Conservation (phyloP, 2,797 vertebrate genomes). For the Knipowitschia caucasica region DNA sequence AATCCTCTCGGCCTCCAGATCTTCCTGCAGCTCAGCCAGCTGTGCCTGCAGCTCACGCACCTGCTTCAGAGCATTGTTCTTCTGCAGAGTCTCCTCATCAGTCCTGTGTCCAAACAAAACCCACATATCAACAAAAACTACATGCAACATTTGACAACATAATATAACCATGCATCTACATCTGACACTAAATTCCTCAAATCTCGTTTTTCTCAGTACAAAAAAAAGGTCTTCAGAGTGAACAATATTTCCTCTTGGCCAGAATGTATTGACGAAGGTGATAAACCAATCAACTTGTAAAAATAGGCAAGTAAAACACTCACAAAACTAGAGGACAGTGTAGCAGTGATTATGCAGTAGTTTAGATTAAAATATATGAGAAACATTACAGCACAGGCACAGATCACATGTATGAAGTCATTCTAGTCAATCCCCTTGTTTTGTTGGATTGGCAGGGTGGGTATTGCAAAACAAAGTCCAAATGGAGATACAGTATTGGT, state of each 20-base stretch:
- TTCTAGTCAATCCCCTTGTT: no score
- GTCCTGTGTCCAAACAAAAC: constrained; percentile 70
- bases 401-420: constrained; percentile 11
- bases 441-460: no score
- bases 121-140: background rate
- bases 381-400: constrained; percentile 10
- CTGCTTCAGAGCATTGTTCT: constrained; percentile 92
- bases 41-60: constrained; percentile 94
- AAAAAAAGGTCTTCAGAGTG: no score
- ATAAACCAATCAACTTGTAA: background rate
- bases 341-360: no score
- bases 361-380: background rate
- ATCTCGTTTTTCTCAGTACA: no score
- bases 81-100: constrained; percentile 90
- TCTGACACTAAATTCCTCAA: no score
- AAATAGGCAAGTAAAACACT: background rate
- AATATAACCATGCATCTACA: no score
- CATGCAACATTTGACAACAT: no score
- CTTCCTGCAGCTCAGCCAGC: constrained; percentile 92
- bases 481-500: constrained; percentile 22
- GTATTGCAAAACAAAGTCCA: no score
- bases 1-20: constrained; percentile 91
- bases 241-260: no score
- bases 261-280: no score
- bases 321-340: constrained; percentile 60